These are phyloP conservation scores for Melanaphis sacchari DNA, from an alignment of 1,140 invertebrate genomes.

Conservation along the genomic window DNA sequence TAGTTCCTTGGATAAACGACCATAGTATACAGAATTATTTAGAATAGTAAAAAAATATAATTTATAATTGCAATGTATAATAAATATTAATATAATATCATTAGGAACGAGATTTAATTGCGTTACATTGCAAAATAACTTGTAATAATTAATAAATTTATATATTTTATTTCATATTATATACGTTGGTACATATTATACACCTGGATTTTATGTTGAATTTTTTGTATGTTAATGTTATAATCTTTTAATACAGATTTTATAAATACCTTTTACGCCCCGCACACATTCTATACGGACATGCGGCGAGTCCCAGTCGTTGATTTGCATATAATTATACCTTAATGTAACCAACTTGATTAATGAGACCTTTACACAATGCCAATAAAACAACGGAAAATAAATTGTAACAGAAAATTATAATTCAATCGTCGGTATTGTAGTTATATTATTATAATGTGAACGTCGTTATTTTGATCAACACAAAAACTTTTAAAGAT, in stretches of 20 bases:
- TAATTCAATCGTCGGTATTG: conserved; percentile 15
- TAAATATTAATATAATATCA: not conserved
- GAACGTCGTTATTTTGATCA: not conserved
- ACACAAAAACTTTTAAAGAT: not conserved
- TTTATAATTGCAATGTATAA: not conserved
- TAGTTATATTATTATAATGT: not conserved
- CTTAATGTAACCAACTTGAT: not conserved
- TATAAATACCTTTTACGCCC: not conserved
- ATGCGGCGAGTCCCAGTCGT: not conserved
- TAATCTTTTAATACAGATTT: not conserved
- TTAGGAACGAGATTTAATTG: not conserved
- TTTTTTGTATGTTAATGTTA: not conserved
- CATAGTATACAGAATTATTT: not conserved
- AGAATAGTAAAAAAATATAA: not conserved
- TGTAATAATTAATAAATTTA: not conserved
- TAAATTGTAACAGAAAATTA: not conserved
- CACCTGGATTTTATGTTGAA: not conserved
- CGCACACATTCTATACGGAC: not conserved
- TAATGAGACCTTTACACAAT: conserved; percentile 6
- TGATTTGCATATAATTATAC: conserved; percentile 2
- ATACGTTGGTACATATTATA: not conserved
- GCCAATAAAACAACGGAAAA: conserved; percentile 12
- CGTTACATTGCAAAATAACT: not conserved
- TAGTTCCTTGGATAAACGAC: not conserved
- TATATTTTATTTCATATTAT: not conserved